Percentiles rank a stretch among this genome's conserved stretches.
phyloP scores from a whole-genome alignment of 2,888 invertebrate species.

The Calameuta idolon region DNA sequence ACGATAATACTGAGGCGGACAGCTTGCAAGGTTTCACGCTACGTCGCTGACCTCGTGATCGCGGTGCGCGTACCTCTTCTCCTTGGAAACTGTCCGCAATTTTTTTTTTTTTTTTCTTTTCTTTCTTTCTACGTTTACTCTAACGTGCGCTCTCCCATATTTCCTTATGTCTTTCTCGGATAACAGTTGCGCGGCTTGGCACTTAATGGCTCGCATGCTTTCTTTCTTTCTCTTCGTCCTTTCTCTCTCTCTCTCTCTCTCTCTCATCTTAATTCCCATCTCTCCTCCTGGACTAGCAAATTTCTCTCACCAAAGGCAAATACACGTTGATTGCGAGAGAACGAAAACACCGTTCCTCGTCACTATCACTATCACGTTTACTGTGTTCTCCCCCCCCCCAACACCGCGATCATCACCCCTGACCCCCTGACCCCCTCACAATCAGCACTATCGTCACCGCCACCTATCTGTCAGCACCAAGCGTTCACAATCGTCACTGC shows the following conservation, averaged over 20 bases:
- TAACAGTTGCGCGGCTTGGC: not conserved
- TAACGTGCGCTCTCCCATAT: not conserved
- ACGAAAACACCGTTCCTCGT: not conserved
- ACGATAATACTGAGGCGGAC: constrained; percentile 34
- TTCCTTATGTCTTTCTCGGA: not conserved
- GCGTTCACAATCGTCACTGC: not conserved
- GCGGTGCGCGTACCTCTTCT: not conserved
- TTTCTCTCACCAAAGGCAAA: not conserved
- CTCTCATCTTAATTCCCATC: not conserved
- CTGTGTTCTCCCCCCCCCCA: not conserved
- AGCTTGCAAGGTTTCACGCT: constrained; percentile 39
- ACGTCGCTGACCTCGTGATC: not conserved
- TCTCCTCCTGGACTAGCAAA: not conserved
- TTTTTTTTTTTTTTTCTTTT: constrained; percentile 41
- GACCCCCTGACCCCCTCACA: not conserved
- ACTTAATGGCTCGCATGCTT: not conserved
- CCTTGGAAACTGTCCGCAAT: constrained; percentile 45
- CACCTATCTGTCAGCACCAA: not conserved
- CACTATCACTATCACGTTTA: not conserved
- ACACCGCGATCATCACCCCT: too few relatives aligned
- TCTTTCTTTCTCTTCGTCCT: not conserved
- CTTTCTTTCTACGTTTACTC: not conserved
- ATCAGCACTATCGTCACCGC: not conserved
- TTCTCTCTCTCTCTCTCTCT: not conserved
- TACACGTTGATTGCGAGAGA: not conserved